These are phyloP conservation scores for Holacanthus passer DNA, from an alignment of 2,113 vertebrate species.

Conservation along the genomic window DNA sequence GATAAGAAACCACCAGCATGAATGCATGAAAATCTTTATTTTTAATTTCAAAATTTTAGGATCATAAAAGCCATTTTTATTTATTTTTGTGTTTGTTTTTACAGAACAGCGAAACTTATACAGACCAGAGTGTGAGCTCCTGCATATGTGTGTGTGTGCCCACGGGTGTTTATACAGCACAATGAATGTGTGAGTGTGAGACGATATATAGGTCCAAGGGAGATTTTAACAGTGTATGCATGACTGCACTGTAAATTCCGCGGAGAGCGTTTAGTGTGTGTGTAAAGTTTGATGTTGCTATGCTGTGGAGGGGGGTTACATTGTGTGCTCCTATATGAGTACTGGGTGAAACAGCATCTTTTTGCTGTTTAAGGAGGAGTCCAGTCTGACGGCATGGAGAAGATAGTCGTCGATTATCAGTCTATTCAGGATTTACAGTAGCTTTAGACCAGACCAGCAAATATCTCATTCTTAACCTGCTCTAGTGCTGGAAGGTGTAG, in stretches of 20 bases:
- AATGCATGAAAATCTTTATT: conserved; percentile 7
- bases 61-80: not conserved
- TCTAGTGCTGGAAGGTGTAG: conserved; percentile 37
- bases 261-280: conserved; percentile 57
- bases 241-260: conserved; percentile 72
- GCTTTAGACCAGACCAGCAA: conserved; percentile 33
- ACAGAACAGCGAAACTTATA: conserved; percentile 4
- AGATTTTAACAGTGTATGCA: conserved; percentile 71
- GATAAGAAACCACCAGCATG: not conserved
- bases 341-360: conserved; percentile 48
- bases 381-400: conserved; percentile 46
- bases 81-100: conserved; percentile 7
- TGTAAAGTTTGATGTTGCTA: conserved; percentile 72
- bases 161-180: conserved; percentile 19
- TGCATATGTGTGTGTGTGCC: not conserved
- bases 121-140: not conserved
- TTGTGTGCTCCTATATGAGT: conserved; percentile 38
- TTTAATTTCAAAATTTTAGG: conserved; percentile 11
- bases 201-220: conserved; percentile 51
- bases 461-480: conserved; percentile 25
- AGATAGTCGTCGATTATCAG: conserved; percentile 35
- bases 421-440: conserved; percentile 54
- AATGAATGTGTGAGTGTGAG: conserved; percentile 34
- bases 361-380: conserved; percentile 55
- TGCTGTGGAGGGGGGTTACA: conserved; percentile 24